Evolutionary conservation across 2,113 vertebrate genomes (phyloP), one percentile per base, ranked within the genome.

Genomic region (Ptilonorhynchus violaceus): DNA sequence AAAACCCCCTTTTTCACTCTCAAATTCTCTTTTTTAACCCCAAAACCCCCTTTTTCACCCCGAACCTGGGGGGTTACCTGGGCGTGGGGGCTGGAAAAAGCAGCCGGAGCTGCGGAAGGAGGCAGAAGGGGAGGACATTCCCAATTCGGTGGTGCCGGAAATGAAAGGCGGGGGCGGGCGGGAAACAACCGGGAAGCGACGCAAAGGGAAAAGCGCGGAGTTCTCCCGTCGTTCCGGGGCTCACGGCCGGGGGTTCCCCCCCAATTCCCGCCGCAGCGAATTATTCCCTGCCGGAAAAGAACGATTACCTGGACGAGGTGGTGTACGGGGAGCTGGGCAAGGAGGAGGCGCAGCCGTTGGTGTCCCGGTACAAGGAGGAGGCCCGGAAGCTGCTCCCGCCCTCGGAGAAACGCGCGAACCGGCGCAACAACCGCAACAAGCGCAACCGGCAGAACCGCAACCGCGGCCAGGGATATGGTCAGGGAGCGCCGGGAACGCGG

Each of bases 261-360:
- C 27, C 19, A 0, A 4, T 49, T 11, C 7, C 33, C 41, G 9
- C 9, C 4, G 1, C 59, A 76, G 87, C 88, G 14, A 90, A 91
- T 27, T 84, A 91, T 44, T 91, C 88, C 4, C n/a, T 91, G 35
- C 88, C 88, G 1, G 88, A 91, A 37, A 91, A 91, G 73, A 91
- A 6, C 73, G 88, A 91, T 14, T 91, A 85, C 42, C 58, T 91
- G 88, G 88, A 91, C 7, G 88, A 91, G 88, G 88, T 91, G 0
- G 1, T 91, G 10, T 91, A 78, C 37, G 88, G 80, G 35, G 88
- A 91, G 88, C 88, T 91, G 80, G 27, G 64, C 42, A 68, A 83
- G 27, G 88, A 91, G 15, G 88, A 85, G 50, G 80, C 88, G 12
- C 33, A 35, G 80, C 88, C 88, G 3, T 16, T 91, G 73, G 88